phyloP scores from a whole-genome alignment of 2,797 vertebrate species.

The Chiroxiphia lanceolata region DNA sequence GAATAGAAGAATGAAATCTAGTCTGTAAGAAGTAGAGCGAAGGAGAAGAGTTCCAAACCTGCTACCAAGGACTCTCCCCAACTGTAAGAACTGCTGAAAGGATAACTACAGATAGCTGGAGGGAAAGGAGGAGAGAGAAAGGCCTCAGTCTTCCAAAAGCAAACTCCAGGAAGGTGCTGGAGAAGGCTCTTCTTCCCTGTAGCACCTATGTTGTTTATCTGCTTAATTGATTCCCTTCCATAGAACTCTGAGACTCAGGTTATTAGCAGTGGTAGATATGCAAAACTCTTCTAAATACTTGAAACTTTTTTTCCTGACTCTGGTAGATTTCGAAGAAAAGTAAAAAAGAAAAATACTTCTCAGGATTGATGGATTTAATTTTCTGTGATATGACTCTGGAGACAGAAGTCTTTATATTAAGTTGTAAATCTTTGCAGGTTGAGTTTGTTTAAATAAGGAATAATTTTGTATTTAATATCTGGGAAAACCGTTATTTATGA shows the following conservation, averaged over 20 bases:
- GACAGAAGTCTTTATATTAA: constrained; percentile 35
- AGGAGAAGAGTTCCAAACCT: neutral
- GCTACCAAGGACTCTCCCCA: neutral
- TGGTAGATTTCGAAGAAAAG: neutral
- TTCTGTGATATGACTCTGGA: neutral
- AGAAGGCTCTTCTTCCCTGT: neutral
- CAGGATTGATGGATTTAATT: constrained; percentile 62
- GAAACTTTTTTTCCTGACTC: constrained; percentile 5
- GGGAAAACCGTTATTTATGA: neutral
- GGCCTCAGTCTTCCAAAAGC: neutral
- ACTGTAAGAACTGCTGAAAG: neutral
- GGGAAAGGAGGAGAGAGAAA: neutral
- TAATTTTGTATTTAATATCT: constrained; percentile 1
- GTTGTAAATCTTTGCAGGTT: constrained; percentile 49
- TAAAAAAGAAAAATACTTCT: neutral
- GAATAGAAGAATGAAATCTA: neutral
- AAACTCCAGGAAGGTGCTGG: neutral
- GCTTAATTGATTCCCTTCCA: neutral
- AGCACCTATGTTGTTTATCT: neutral
- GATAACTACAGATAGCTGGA: neutral
- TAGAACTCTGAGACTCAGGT: neutral
- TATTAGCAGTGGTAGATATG: neutral
- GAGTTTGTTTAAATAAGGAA: constrained; percentile 36
- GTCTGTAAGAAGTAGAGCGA: neutral
- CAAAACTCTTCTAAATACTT: constrained; percentile 23